Conservation (phyloP, 1,140 invertebrate species). For the Bombus picipes region DNA sequence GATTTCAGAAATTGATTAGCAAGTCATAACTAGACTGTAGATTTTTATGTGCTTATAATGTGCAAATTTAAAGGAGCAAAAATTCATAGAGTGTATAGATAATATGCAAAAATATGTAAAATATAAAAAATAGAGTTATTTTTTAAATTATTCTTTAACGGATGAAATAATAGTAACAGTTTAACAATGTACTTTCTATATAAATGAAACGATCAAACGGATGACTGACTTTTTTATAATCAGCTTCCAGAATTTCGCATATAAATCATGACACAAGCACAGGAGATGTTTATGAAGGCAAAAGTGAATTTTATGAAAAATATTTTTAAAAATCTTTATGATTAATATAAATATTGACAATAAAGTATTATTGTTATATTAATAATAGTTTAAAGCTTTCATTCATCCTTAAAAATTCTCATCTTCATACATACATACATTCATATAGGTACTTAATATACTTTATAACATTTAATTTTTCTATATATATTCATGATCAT, state of each 20-base stretch:
- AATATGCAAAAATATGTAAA: background rate
- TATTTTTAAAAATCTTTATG: slow-evolving; percentile 2
- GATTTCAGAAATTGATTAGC: background rate
- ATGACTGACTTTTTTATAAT: too few species aligned
- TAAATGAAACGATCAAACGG: background rate
- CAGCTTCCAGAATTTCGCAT: background rate
- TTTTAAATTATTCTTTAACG: background rate
- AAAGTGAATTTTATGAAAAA: background rate
- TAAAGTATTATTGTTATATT: background rate
- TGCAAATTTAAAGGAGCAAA: too few species aligned
- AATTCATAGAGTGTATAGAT: too few species aligned
- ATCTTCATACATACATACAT: background rate
- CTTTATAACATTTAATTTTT: background rate
- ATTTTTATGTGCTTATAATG: background rate
- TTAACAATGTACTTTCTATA: background rate
- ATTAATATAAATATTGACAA: slow-evolving; percentile 16
- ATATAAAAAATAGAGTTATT: background rate
- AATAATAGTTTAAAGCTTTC: background rate
- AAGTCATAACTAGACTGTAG: background rate
- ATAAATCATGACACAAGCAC: too few species aligned
- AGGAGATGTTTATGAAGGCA: background rate
- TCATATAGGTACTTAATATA: background rate
- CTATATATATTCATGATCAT: background rate
- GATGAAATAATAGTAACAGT: background rate
- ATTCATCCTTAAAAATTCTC: background rate